Base-by-base conservation (phyloP, 2,888 invertebrate species). In the Callinectes sapidus region DNA sequence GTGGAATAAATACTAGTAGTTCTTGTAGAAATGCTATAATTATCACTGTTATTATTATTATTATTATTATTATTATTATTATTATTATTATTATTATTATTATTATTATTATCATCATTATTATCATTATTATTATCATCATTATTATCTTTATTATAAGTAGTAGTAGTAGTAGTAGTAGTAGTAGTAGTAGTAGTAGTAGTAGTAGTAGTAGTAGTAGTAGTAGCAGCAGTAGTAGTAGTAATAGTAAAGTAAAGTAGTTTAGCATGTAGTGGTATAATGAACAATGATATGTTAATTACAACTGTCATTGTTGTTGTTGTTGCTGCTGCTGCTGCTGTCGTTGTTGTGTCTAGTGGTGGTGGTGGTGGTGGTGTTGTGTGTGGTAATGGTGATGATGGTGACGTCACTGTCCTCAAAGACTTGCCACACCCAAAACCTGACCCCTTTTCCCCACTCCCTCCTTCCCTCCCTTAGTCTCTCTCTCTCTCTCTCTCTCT, bases 361-460 rank as follows among this genome's bases (percentile, higher is more conserved):
- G 61, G 18, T 18, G 16, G 18, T 61, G 61, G 18, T 61, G 16
- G 18, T 61, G 61, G 61, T 61, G 23, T 23, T 61, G 61, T 18
- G 3, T n/a, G 81, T 81, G 32, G 35, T 81, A 32, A 32, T 81
- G 81, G 35, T 81, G 81, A 8, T 81, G 81, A 35, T 35, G 35
- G 35, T 81, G 81, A 81, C 35, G 81, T 71, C 71, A 71, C 35
- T 81, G 81, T 81, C 81, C 81, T 81, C 81, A 81, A 32, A 81
- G 32, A 48, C 48, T 32, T 8, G 81, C 81, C 81, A 81, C 81
- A 81, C 81, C 81, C 81, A 81, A 81, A 77, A 35, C 81, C 35
- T 81, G 35, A 81, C 81, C 81, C 28, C 81, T 35, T 35, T 35
- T 8, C 35, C 81, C 35, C 16, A 32, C 81, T 35, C 81, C 81